These are phyloP conservation scores for Orgyia antiqua DNA, from an alignment of 2,888 invertebrate genomes.

Conservation along the genomic window DNA sequence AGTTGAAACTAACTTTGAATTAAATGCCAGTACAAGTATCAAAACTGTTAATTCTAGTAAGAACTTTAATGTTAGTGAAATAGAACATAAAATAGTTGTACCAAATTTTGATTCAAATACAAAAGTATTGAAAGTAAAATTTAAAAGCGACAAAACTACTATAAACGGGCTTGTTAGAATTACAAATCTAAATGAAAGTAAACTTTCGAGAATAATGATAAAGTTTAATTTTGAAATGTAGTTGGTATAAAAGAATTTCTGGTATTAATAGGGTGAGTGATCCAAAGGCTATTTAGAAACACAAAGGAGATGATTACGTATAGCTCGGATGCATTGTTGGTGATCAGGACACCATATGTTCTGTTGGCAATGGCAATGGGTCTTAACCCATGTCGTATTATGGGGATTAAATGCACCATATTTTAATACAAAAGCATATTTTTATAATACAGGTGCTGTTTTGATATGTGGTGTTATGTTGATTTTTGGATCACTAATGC, in stretches of 20 bases:
- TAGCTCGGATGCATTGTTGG: slow-evolving; percentile 51
- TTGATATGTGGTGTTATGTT: slow-evolving; percentile 32
- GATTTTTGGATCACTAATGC: slow-evolving; percentile 8
- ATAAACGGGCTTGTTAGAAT: slow-evolving; percentile 50
- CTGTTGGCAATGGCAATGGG: too few species aligned
- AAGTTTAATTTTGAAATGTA: slow-evolving; percentile 16
- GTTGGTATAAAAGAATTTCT: slow-evolving; percentile 37
- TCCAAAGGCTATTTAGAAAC: slow-evolving; percentile 60
- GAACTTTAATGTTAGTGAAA: slow-evolving; percentile 9
- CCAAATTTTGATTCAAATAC: slow-evolving; percentile 17
- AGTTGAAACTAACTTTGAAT: slow-evolving; percentile 16
- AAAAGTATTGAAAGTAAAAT: slow-evolving; percentile 45
- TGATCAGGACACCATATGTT: slow-evolving; percentile 63
- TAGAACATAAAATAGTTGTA: slow-evolving; percentile 26
- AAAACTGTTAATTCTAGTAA: slow-evolving; percentile 15
- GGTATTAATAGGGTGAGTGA: slow-evolving; percentile 71
- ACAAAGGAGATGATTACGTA: slow-evolving; percentile 62
- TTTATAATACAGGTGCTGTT: slow-evolving; percentile 52
- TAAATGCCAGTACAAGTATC: slow-evolving; percentile 6
- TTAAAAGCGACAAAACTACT: slow-evolving; percentile 49
- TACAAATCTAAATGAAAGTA: slow-evolving; percentile 16
- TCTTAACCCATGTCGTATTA: slow-evolving; percentile 48
- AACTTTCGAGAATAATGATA: slow-evolving; percentile 26
- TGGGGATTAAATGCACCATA: slow-evolving; percentile 60
- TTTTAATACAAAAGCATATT: slow-evolving; percentile 65